Evolutionary conservation across 2,113 vertebrate species (phyloP).

Genomic region (Phalacrocorax carbo): DNA sequence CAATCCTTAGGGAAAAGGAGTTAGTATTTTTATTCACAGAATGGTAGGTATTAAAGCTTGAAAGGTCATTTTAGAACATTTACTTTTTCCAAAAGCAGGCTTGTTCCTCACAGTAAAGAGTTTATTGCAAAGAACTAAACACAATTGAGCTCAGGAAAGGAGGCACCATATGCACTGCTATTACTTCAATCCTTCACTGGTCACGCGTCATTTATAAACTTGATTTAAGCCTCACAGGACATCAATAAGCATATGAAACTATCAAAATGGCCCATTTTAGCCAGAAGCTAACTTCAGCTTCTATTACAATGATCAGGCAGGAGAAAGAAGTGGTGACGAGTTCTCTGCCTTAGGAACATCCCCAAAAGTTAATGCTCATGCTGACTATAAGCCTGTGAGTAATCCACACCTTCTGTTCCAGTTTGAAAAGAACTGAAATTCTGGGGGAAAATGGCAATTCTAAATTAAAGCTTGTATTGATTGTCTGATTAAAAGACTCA

Average conservation of each 20-base stretch:
- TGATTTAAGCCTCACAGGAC: slow-evolving; percentile 12
- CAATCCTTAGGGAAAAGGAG: slow-evolving; percentile 2
- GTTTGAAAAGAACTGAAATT: slow-evolving; percentile 8
- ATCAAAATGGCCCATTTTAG: slow-evolving; percentile 41
- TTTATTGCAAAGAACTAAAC: slow-evolving; percentile 31
- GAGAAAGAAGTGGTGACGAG: neutral
- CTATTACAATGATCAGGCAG: neutral
- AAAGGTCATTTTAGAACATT: slow-evolving; percentile 39
- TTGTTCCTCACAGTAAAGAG: neutral
- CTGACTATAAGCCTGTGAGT: slow-evolving; percentile 31
- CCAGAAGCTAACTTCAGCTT: slow-evolving; percentile 41
- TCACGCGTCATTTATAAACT: neutral
- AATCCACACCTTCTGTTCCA: slow-evolving; percentile 11
- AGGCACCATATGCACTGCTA: neutral
- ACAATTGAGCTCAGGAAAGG: neutral
- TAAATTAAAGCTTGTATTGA: slow-evolving; percentile 19
- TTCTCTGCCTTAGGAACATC: slow-evolving; percentile 21
- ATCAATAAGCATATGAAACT: slow-evolving; percentile 9
- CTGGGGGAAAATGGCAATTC: neutral
- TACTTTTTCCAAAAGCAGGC: slow-evolving; percentile 15
- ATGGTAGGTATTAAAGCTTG: neutral
- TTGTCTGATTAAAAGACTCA: slow-evolving; percentile 17
- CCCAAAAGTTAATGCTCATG: neutral
- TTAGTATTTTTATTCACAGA: slow-evolving; percentile 27
- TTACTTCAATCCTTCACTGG: neutral